phyloP scores from a whole-genome alignment of 2,113 vertebrate genomes.

The Acrocephalus kingi region DNA sequence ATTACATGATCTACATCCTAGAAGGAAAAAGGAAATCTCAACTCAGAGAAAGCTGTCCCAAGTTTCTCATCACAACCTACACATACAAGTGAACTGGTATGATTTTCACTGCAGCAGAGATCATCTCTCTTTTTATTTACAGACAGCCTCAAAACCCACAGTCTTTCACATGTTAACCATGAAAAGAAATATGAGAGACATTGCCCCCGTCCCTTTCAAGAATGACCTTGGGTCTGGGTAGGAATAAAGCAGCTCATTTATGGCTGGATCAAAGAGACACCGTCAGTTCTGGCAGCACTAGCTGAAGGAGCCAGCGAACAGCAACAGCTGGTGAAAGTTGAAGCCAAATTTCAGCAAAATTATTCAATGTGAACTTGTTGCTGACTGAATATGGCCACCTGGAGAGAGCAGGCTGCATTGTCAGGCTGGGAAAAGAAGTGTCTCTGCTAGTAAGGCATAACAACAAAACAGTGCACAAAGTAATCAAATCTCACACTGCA shows the following conservation, averaged over 20 bases:
- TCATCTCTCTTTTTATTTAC: not conserved
- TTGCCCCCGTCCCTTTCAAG: not conserved
- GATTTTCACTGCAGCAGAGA: not conserved
- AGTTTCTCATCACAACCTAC: not conserved
- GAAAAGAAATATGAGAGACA: not conserved
- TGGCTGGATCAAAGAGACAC: not conserved
- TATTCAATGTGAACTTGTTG: not conserved
- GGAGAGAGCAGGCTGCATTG: not conserved
- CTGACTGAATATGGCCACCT: not conserved
- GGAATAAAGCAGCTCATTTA: not conserved
- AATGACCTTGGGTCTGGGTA: not conserved
- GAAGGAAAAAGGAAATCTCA: not conserved
- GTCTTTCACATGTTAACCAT: not conserved
- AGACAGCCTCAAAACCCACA: not conserved
- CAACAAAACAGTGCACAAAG: not conserved
- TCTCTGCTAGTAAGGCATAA: fast-evolving
- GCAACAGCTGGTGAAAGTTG: not conserved
- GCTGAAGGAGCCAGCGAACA: not conserved
- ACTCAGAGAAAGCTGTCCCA: not conserved
- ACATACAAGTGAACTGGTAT: not conserved
- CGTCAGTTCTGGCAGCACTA: not conserved
- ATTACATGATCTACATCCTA: not conserved
- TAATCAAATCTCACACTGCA: not conserved
- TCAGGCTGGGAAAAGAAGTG: not conserved
- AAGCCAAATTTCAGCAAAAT: not conserved